A percentile compares a stretch with the other conserved stretches of the same genome.
phyloP scores from a whole-genome alignment of 1,140 invertebrate genomes.

The Marisa cornuarietis region DNA sequence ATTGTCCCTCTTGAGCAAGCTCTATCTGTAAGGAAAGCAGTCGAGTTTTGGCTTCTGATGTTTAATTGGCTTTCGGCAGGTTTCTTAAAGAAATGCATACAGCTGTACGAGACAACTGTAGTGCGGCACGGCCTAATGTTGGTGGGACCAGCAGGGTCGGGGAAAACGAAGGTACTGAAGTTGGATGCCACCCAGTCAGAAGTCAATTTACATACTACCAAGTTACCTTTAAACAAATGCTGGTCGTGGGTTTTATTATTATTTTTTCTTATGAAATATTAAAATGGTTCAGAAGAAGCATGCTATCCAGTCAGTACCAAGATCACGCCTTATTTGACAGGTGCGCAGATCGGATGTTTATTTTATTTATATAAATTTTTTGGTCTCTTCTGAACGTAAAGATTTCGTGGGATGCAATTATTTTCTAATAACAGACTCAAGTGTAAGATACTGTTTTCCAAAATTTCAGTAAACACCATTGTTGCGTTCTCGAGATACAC shows the following conservation, averaged over 20 bases:
- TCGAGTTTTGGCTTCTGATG: not conserved
- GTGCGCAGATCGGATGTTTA: no score
- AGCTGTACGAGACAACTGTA: slow-evolving; percentile 68
- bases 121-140: slow-evolving; percentile 69
- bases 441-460: no score
- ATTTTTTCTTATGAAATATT: no score
- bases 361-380: no score
- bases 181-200: not conserved
- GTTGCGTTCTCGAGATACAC: no score
- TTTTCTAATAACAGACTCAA: no score
- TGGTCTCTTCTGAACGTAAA: no score
- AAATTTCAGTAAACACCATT: no score
- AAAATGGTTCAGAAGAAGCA: no score
- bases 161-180: slow-evolving; percentile 65
- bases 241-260: not conserved
- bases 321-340: no score
- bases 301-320: no score
- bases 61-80: slow-evolving; percentile 33
- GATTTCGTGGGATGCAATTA: no score
- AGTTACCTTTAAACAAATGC: not conserved
- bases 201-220: not conserved
- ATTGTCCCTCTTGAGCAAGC: not conserved
- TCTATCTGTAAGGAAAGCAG: not conserved
- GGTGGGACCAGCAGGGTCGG: slow-evolving; percentile 67
- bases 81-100: slow-evolving; percentile 68